Evolutionary conservation across 2,113 vertebrate species (phyloP).

Genomic region (Tyrannus savana): DNA sequence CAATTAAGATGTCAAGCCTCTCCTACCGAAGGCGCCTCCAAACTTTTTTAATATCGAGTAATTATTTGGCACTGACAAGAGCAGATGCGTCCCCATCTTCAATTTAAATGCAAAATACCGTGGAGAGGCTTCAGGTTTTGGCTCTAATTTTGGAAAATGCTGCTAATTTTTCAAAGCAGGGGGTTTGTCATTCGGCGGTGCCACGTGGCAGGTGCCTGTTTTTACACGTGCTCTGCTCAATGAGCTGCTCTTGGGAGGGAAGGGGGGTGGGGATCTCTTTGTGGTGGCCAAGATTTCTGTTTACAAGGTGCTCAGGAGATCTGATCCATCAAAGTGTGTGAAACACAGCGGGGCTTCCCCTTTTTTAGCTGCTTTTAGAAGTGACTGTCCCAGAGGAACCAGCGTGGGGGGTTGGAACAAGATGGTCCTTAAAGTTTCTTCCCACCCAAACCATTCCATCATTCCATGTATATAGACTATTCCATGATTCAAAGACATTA

Average conservation of each 20-base stretch:
- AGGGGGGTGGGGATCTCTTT: background rate
- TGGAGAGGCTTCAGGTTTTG: constrained; percentile 33
- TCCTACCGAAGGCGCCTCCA: constrained; percentile 40
- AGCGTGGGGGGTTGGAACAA: background rate
- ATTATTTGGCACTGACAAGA: constrained; percentile 66
- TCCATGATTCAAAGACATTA: background rate
- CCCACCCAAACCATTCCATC: background rate
- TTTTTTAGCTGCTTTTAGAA: background rate
- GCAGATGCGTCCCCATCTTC: constrained; percentile 57
- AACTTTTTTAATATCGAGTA: constrained; percentile 65
- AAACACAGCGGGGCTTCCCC: background rate
- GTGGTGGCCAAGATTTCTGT: background rate
- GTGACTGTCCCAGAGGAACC: background rate
- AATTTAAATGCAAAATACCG: constrained; percentile 75
- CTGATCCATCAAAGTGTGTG: background rate
- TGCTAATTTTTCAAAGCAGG: constrained; percentile 14
- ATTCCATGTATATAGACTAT: background rate
- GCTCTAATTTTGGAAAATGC: constrained; percentile 52
- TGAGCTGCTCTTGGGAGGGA: constrained; percentile 8
- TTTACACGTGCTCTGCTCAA: background rate
- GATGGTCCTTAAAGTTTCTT: background rate
- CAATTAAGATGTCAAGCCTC: constrained; percentile 64
- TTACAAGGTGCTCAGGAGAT: background rate
- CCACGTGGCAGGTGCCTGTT: background rate
- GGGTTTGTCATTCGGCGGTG: background rate